These are phyloP conservation scores for Sebastes steindachneri DNA, from an alignment of 2,797 vertebrate genomes.

Conservation along the genomic window DNA sequence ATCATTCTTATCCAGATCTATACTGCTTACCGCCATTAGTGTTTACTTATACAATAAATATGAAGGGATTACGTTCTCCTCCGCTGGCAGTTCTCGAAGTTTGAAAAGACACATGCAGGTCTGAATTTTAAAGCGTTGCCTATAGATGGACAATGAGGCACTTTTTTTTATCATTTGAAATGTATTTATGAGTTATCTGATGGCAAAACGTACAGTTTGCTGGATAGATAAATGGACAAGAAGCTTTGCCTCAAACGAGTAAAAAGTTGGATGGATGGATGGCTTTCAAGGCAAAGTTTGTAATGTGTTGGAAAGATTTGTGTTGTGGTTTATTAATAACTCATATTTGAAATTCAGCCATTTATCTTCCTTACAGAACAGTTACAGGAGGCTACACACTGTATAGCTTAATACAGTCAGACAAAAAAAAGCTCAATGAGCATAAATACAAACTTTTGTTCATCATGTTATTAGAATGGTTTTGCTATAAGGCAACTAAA, in stretches of 20 bases:
- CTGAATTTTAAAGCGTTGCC: background rate
- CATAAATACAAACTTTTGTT: background rate
- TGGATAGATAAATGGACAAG: background rate
- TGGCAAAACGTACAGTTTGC: background rate
- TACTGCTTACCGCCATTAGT: constrained; percentile 57
- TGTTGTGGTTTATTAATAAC: background rate
- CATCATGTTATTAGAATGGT: background rate
- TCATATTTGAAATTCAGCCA: background rate
- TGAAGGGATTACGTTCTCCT: constrained; percentile 29
- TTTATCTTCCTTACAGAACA: background rate
- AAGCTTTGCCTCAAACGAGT: background rate
- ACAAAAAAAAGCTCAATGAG: background rate
- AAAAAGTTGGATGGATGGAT: background rate
- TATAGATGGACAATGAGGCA: background rate
- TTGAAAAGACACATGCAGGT: background rate
- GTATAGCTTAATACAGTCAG: no score
- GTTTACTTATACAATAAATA: constrained; percentile 60
- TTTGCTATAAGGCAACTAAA: background rate
- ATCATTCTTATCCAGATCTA: constrained; percentile 58
- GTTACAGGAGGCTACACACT: background rate
- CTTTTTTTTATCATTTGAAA: background rate
- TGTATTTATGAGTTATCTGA: background rate
- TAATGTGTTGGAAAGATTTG: background rate
- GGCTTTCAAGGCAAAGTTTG: background rate
- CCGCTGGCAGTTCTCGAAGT: constrained; percentile 43